These are phyloP conservation scores for Bilobella aurantiaca DNA, from an alignment of 1,140 invertebrate genomes.

Conservation along the genomic window DNA sequence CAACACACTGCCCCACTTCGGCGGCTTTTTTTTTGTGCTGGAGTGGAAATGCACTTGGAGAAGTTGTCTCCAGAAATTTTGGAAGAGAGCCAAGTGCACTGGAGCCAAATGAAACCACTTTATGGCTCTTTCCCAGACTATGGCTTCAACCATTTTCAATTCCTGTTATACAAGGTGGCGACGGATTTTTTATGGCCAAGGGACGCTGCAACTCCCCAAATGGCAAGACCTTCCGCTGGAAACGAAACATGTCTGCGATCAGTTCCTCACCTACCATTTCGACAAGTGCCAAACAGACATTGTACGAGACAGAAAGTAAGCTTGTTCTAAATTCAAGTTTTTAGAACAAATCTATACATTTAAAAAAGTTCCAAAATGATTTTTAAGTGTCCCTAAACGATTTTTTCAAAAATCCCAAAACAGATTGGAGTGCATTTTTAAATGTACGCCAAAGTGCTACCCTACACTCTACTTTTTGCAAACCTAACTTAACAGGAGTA, in stretches of 20 bases:
- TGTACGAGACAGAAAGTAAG: constrained; percentile 56
- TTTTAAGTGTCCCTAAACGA: too few species aligned
- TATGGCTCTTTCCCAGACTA: neutral
- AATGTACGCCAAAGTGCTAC: too few species aligned
- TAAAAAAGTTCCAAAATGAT: constrained; percentile 6
- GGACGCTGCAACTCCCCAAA: constrained; percentile 56
- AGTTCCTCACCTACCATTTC: constrained; percentile 75
- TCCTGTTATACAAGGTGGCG: constrained; percentile 40
- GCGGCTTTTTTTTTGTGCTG: neutral
- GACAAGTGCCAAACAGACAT: constrained; percentile 68
- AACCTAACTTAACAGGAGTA: too few species aligned
- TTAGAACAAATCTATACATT: constrained; percentile 1
- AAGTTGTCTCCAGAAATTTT: neutral
- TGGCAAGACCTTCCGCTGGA: constrained; percentile 63
- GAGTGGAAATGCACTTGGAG: neutral
- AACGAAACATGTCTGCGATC: constrained; percentile 71
- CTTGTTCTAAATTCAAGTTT: too few species aligned
- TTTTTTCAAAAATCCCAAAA: too few species aligned
- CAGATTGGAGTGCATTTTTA: too few species aligned
- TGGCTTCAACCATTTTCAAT: neutral
- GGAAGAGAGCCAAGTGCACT: neutral
- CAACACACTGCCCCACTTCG: neutral
- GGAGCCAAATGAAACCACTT: neutral
- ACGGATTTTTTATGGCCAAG: constrained; percentile 49
- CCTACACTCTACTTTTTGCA: too few species aligned